A percentile compares a stretch with the other conserved stretches of the same genome.
Conservation (phyloP, 2,888 invertebrate genomes). For the Lepetodrilus schrolli region DNA sequence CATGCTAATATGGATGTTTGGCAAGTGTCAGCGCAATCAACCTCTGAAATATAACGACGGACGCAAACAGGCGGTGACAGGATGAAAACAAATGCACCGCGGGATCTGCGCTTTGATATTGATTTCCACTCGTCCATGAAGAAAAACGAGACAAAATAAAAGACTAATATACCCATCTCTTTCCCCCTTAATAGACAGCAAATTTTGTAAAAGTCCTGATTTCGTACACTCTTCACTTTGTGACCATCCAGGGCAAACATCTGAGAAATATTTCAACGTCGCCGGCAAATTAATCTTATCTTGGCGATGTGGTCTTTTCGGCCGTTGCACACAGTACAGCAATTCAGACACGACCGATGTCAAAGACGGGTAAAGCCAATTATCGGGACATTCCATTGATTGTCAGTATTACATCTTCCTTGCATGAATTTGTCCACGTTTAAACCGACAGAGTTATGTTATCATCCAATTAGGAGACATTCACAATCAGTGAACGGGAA, state of each 20-base stretch:
- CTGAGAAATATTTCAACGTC: constrained; percentile 32
- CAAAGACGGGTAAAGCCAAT: constrained; percentile 24
- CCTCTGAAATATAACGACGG: constrained; percentile 19
- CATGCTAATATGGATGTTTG: constrained; percentile 24
- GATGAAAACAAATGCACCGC: constrained; percentile 22
- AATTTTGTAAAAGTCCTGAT: constrained; percentile 26
- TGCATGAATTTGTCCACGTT: constrained; percentile 28
- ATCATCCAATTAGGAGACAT: constrained; percentile 31
- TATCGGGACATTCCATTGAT: constrained; percentile 30
- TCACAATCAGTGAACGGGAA: constrained; percentile 28
- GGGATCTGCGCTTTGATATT: not conserved
- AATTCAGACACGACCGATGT: constrained; percentile 28
- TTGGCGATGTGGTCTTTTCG: constrained; percentile 13
- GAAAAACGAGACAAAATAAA: constrained; percentile 30
- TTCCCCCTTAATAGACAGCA: constrained; percentile 19
- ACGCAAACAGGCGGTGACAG: constrained; percentile 26
- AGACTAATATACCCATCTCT: constrained; percentile 28
- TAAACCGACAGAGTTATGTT: constrained; percentile 30
- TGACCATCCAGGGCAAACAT: constrained; percentile 29
- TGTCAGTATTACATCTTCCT: constrained; percentile 29
- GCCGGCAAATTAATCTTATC: constrained; percentile 29
- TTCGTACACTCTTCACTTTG: constrained; percentile 3
- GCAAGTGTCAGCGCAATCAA: constrained; percentile 22
- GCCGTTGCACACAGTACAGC: constrained; percentile 22
- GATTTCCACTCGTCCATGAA: constrained; percentile 10